A percentile compares a stretch with the other conserved stretches of the same genome.
Conservation (phyloP, 2,888 invertebrate genomes). For the Ditylenchus weischeri region DNA sequence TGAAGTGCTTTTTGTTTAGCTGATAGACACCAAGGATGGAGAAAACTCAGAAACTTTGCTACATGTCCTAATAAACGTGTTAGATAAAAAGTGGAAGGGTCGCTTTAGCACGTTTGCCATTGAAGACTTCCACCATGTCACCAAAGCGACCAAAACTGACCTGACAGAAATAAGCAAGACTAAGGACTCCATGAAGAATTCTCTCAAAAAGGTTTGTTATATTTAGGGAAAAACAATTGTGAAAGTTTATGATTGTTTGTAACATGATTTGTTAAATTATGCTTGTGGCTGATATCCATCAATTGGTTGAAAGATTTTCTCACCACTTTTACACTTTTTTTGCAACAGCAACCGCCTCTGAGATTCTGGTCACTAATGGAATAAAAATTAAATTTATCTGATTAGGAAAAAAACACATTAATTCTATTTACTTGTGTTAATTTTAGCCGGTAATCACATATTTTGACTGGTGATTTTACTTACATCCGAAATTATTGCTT, state of each 20-base stretch:
- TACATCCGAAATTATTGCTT: too few species aligned
- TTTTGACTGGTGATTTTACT: too few species aligned
- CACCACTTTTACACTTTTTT: too few species aligned
- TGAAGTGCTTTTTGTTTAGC: slow-evolving; percentile 51
- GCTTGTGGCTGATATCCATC: too few species aligned
- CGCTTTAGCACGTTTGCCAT: slow-evolving; percentile 23
- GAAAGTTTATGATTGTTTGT: background rate
- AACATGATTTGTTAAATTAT: too few species aligned
- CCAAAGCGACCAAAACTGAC: slow-evolving; percentile 27
- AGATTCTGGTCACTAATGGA: too few species aligned
- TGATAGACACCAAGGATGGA: slow-evolving; percentile 72
- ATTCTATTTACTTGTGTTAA: too few species aligned
- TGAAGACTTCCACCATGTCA: slow-evolving; percentile 32
- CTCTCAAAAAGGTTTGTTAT: slow-evolving; percentile 10
- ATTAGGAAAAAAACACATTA: too few species aligned
- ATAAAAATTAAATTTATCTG: too few species aligned
- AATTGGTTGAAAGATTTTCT: too few species aligned
- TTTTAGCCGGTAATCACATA: too few species aligned
- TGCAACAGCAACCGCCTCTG: too few species aligned
- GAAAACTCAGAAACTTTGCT: slow-evolving; percentile 86
- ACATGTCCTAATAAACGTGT: slow-evolving; percentile 82
- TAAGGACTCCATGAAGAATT: slow-evolving; percentile 26
- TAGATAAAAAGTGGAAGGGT: slow-evolving; percentile 74
- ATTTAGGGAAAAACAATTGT: background rate
- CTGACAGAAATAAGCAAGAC: slow-evolving; percentile 17